Conservation (phyloP, 2,113 vertebrate species). For the Rhizomys pruinosus region DNA sequence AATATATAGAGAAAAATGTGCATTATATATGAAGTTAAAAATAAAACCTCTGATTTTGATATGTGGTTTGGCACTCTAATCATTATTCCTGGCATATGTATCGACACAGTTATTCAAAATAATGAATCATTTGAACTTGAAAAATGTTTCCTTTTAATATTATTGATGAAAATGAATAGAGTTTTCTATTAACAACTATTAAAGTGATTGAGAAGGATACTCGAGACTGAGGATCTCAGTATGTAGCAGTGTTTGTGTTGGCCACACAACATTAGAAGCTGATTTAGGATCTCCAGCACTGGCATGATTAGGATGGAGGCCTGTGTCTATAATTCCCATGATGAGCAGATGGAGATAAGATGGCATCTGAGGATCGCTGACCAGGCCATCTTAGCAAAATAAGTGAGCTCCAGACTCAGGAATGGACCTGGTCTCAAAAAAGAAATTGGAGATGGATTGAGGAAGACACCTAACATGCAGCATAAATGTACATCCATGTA, state of each 20-base stretch:
- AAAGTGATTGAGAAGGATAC: background rate
- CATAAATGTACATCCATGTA: background rate
- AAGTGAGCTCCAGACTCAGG: background rate
- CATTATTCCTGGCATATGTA: conserved; percentile 51
- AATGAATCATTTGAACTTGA: conserved; percentile 25
- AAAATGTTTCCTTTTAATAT: conserved; percentile 43
- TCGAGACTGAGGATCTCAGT: background rate
- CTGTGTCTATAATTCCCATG: too few relatives aligned
- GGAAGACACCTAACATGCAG: background rate
- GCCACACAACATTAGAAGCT: background rate
- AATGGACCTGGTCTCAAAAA: background rate
- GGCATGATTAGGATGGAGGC: background rate
- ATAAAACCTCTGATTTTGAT: conserved; percentile 57
- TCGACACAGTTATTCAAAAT: conserved; percentile 43
- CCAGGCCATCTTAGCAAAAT: background rate
- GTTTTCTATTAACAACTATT: conserved; percentile 61
- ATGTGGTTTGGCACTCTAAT: conserved; percentile 42
- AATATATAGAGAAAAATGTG: conserved; percentile 21
- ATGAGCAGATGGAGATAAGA: too few relatives aligned
- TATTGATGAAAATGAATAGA: background rate
- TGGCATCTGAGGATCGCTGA: background rate
- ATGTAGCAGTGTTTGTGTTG: background rate
- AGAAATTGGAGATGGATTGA: too few relatives aligned
- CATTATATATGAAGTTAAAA: conserved; percentile 18
- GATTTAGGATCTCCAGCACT: background rate